Evolutionary conservation across 2,797 vertebrate genomes (phyloP), one percentile per base, ranked within the genome.

Genomic region (Neopelma chrysocephalum): DNA sequence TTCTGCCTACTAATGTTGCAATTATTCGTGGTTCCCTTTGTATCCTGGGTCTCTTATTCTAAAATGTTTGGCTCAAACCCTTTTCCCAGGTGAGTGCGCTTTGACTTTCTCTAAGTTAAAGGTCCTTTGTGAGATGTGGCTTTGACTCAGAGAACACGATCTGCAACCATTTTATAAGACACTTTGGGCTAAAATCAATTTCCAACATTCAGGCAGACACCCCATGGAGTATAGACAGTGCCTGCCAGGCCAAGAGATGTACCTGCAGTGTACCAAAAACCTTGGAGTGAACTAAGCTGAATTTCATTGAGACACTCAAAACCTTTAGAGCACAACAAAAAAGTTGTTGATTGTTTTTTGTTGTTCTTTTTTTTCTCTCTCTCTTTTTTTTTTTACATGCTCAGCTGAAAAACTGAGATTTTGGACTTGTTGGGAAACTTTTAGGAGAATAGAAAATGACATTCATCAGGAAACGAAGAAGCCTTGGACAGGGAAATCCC

Each of bases 1-100:
- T 96, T 97, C 95, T 96, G 83, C 87, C 92, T 94, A 57, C 91
- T 96, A 94, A 90, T 91, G 93, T 94, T 95, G 92, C 96, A 94
- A 82, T 96, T 95, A 93, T 95, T 96, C 53, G 50, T 82, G 73
- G 58, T 80, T 77, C 71, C 76, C 89, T 96, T 96, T 97, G 94
- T 96, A 56, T 89, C 38, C 80, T 64, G 40, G 32, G 23, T 90
- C 91, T 95, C 88, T 90, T 60, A 72, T 95, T 96, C 85, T 87
- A 82, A 88, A 93, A 96, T 48, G 82, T 61, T 96, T 97, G 96
- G 96, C 96, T 95, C 94, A 83, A 91, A 45, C 68, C 45, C 76
- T 96, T 96, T 93, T 95, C 95, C 95, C 95, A 96, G 96, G 93
- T 96, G 96, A 97, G 82, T 7, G 77, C 10, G 27, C 95, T 95